These are phyloP conservation scores for Lateolabrax maculatus DNA, from an alignment of 2,797 vertebrate genomes.

Conservation along the genomic window DNA sequence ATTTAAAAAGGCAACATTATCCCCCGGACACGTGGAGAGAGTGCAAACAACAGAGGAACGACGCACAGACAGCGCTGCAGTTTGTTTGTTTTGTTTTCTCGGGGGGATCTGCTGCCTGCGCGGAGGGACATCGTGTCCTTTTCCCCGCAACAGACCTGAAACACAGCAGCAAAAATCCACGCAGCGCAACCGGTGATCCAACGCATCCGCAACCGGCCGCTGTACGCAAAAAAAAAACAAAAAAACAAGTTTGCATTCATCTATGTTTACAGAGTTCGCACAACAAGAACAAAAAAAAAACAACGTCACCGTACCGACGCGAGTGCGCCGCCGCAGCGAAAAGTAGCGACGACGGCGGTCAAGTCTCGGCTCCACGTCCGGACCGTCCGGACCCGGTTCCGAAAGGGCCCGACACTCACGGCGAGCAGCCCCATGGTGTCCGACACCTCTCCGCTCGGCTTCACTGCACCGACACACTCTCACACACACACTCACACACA, in stretches of 20 bases:
- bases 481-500: too few relatives aligned
- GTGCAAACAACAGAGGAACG: slow-evolving; percentile 30
- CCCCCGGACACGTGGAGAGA: slow-evolving; percentile 1
- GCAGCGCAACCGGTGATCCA: not conserved
- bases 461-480: too few relatives aligned
- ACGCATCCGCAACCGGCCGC: not conserved
- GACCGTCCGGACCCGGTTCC: slow-evolving; percentile 50
- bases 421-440: slow-evolving; percentile 64
- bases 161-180: not conserved
- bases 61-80: slow-evolving; percentile 33
- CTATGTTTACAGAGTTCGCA: too few relatives aligned
- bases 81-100: slow-evolving; percentile 24
- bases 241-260: not conserved
- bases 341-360: slow-evolving; percentile 35
- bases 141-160: slow-evolving; percentile 12
- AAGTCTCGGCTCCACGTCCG: slow-evolving; percentile 58
- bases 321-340: not conserved
- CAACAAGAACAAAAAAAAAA: too few relatives aligned
- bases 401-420: slow-evolving; percentile 42
- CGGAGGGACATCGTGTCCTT: slow-evolving; percentile 45
- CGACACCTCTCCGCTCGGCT: not conserved
- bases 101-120: not conserved
- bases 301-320: slow-evolving; percentile 54
- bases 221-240: too few relatives aligned
- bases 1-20: slow-evolving; percentile 24